Base-by-base conservation (phyloP, 2,888 invertebrate genomes). In the Diarsia mendica region DNA sequence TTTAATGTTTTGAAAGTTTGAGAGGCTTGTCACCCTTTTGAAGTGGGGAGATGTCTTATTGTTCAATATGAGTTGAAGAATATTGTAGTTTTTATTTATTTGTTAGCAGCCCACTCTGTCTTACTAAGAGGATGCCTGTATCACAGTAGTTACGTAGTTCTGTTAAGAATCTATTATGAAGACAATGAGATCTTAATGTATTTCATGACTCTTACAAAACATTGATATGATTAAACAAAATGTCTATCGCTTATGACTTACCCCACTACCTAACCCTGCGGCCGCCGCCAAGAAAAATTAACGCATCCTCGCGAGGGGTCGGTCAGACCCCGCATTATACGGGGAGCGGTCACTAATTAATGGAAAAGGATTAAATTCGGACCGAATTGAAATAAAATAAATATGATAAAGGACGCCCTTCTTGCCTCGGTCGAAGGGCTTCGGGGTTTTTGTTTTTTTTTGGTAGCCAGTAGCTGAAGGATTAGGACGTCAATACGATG, bases 291-390 rank as follows among this genome's bases (percentile, higher is more conserved):
- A 95, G 96, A 96, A 96, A 96, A 96, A 95, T 95, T 94, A 94
- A 93, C 94, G 92, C 92, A 90, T 91, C 90, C 92, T 89, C 90
- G 87, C 89, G 90, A 91, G 89, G 90, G 92, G 92, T 89, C 93
- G 80, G 85, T 79, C 89, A 85, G 87, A 90, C 92, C 94, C 94
- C 94, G 92, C 94, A 94, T 95, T 93, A 93, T 87, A 87, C 87
- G 84, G 87, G 91, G 92, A 92, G 92, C 94, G 95, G 95, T 94
- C 96, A 96, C 96, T 96, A 96, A 96, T 96, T 96, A 96, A 96
- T 96, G 96, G 95, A 96, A 96, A 96, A 96, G 96, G 96, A 96
- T 96, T 96, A 96, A 96, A 96, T 96, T 96, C 94, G 95, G 93
- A 92, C 93, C 89, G 95, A 95, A 96, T 96, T 95, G 95, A 96